Evolutionary conservation across 2,113 vertebrate species (phyloP).

Genomic region (Psilopogon haemacephalus): DNA sequence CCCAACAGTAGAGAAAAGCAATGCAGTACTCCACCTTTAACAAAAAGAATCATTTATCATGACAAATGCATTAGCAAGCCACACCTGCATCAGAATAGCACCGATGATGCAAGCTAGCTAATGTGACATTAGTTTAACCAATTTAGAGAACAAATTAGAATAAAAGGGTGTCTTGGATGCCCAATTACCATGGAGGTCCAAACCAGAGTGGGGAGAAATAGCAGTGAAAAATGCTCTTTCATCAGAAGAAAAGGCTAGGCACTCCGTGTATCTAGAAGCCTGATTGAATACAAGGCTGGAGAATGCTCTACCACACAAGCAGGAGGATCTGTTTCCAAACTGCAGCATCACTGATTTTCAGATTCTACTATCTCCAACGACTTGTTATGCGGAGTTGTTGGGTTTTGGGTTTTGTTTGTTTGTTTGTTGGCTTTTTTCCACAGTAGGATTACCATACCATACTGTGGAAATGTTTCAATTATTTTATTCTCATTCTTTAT

Average conservation of each 20-base stretch:
- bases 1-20: slow-evolving; percentile 27
- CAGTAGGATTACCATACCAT: background rate
- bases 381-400: background rate
- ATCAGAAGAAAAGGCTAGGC: background rate
- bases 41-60: slow-evolving; percentile 57
- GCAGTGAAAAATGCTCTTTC: slow-evolving; percentile 16
- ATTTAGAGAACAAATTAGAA: slow-evolving; percentile 69
- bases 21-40: slow-evolving; percentile 15
- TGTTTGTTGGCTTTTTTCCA: background rate
- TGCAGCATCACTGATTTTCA: background rate
- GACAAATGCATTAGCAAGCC: slow-evolving; percentile 49
- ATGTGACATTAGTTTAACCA: slow-evolving; percentile 43
- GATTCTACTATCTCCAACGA: background rate
- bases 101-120: slow-evolving; percentile 38
- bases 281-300: background rate
- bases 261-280: background rate
- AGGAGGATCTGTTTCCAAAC: background rate
- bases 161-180: background rate
- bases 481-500: background rate
- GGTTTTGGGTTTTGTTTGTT: too few species aligned
- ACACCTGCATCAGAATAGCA: slow-evolving; percentile 41
- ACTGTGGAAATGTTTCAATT: background rate
- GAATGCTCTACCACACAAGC: background rate
- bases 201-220: background rate
- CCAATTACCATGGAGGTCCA: background rate